Evolutionary conservation across 2,888 invertebrate genomes (phyloP).

Genomic region (Nomada ruficornis): DNA sequence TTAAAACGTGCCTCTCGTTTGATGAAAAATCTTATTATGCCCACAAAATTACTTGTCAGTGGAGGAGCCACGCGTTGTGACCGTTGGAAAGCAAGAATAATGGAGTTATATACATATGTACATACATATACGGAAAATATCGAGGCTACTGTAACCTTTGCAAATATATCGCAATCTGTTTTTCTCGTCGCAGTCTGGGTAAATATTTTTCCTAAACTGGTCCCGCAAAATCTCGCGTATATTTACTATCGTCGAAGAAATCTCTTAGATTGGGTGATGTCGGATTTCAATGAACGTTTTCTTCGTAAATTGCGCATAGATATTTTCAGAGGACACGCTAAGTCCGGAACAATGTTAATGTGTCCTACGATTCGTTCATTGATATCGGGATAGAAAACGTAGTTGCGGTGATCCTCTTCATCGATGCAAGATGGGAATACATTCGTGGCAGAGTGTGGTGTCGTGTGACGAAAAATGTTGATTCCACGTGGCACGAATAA

Average conservation of each 20-base stretch:
- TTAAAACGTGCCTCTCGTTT: too few species aligned
- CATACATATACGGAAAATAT: background rate
- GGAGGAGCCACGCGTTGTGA: background rate
- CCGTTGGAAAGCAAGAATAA: conserved; percentile 7
- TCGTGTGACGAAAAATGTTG: background rate
- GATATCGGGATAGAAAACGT: conserved; percentile 11
- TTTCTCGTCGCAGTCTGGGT: conserved; percentile 2
- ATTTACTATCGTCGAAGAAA: background rate
- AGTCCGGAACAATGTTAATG: conserved; percentile 3
- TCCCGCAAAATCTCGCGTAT: background rate
- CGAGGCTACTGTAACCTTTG: background rate
- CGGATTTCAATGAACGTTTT: background rate
- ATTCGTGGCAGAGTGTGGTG: too few species aligned
- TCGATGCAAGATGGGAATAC: conserved; percentile 4
- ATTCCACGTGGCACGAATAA: background rate
- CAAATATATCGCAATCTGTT: background rate
- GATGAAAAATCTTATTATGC: too few species aligned
- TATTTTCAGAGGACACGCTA: background rate
- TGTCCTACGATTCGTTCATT: background rate
- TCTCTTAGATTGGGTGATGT: background rate
- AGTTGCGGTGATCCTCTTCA: background rate
- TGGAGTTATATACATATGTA: conserved; percentile 1
- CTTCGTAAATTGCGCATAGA: background rate
- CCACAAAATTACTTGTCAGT: background rate
- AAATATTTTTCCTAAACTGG: conserved; percentile 34